A percentile compares a stretch with the other conserved stretches of the same genome.
These are phyloP conservation scores for Tachina fera DNA, from an alignment of 2,888 invertebrate genomes.

Conservation along the genomic window DNA sequence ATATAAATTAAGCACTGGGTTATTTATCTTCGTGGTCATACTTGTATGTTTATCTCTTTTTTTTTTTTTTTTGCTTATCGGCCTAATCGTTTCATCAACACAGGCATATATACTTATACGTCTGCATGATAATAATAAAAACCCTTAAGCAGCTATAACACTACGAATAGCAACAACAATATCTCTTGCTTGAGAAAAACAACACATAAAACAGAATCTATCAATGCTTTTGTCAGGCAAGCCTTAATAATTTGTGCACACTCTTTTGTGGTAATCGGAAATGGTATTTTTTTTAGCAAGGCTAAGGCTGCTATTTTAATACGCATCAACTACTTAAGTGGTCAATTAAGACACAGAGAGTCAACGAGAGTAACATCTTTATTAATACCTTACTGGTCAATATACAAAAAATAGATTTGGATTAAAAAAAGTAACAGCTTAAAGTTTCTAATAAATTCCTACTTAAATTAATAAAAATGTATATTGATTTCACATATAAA, in stretches of 20 bases:
- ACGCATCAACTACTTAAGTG: constrained; percentile 66
- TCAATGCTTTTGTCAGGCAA: constrained; percentile 47
- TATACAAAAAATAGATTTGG: background rate
- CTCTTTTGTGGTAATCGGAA: background rate
- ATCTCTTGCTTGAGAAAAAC: background rate
- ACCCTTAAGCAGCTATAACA: constrained; percentile 7
- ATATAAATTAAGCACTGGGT: constrained; percentile 31
- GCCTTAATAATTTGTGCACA: constrained; percentile 49
- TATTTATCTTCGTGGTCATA: background rate
- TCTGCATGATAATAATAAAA: constrained; percentile 7
- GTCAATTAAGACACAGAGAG: constrained; percentile 45
- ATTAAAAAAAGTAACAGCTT: too few species aligned
- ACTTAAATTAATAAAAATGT: too few species aligned
- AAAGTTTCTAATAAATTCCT: too few species aligned
- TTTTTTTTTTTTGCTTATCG: constrained; percentile 52
- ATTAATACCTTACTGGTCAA: background rate
- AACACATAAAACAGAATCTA: constrained; percentile 52
- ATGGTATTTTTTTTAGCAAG: background rate
- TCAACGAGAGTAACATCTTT: background rate
- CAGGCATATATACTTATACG: constrained; percentile 5
- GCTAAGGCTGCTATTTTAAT: constrained; percentile 45
- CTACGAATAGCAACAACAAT: constrained; percentile 12
- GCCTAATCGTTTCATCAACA: constrained; percentile 63
- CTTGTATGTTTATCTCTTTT: background rate
- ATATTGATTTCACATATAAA: too few species aligned